These are phyloP conservation scores for Eupeodes latifasciatus DNA, from an alignment of 2,888 invertebrate species.

Conservation along the genomic window DNA sequence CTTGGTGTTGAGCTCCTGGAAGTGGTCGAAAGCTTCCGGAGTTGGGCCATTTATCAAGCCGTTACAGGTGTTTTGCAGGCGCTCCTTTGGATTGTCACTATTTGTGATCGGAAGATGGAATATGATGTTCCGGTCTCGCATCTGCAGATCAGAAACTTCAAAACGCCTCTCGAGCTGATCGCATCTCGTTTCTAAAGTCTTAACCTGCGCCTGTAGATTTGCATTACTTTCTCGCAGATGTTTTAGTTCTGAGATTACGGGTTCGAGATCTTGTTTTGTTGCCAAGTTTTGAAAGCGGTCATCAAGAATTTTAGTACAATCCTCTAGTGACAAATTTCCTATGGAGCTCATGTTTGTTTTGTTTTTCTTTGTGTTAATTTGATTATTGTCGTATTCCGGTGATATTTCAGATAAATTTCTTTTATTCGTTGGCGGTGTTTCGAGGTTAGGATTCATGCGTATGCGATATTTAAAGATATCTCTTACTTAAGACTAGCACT, in stretches of 20 bases:
- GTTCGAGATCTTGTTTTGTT: constrained; percentile 16
- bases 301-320: constrained; percentile 1
- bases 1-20: too few relatives aligned
- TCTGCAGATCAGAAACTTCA: constrained; percentile 16
- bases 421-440: not conserved
- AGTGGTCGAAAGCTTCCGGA: too few relatives aligned
- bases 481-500: not conserved
- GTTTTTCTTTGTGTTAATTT: not conserved
- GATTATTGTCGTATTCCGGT: not conserved
- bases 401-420: not conserved
- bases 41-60: too few relatives aligned
- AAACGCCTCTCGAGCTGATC: not conserved
- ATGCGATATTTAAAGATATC: not conserved
- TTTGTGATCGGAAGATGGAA: constrained; percentile 16
- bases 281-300: not conserved
- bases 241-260: not conserved
- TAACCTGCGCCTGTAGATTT: too few relatives aligned
- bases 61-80: constrained; percentile 18
- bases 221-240: not conserved
- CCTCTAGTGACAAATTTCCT: not conserved
- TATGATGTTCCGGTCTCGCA: not conserved
- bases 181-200: too few relatives aligned
- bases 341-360: not conserved
- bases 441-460: constrained; percentile 3
- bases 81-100: not conserved